Base-by-base conservation (phyloP, 2,888 invertebrate species). In the Antitype chi region DNA sequence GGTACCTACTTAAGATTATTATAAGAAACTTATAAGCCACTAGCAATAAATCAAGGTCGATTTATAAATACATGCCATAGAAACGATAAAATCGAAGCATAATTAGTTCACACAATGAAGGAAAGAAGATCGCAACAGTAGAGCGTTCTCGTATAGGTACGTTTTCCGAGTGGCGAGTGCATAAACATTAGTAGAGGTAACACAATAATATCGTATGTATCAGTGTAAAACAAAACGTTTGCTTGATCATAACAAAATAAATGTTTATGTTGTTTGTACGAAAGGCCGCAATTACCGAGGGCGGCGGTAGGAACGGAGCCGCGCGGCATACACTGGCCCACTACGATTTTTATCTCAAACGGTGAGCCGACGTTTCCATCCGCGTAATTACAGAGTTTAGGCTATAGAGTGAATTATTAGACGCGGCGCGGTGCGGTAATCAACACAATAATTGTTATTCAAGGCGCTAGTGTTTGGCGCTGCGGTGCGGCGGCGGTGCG, bases 301-400 rank as follows among this genome's bases (percentile, higher is more conserved):
- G 89, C 90, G 88, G 90, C 85, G 87, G 90, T 85, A 89, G 90
- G 89, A 90, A 89, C 89, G 82, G 81, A 74, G 81, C 76, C 70
- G 81, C 76, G 71, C 81, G 84, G 82, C 82, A 76, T 55, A 82
- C 60, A 67, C 84, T 86, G 86, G 87, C 83, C 87, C 87, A 85
- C 90, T 90, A 92, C 90, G 95, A 95, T 96, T 95, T 95, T 93
- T 95, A 96, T 96, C 96, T 95, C 94, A 94, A 96, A 95, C 96
- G 94, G 94, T 94, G 94, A 94, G 95, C 95, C 94, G 95, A 92
- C 94, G 92, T 94, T 95, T 94, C 95, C 94, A 94, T 94, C 93
- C 93, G 85, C 93, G 94, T 96, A 96, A 96, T 96, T 96, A 96
- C 95, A 95, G 94, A 96, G 94, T 96, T 96, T 96, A 95, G 94